Conservation (phyloP, 1,140 invertebrate genomes). For the Trissolcus basalis region DNA sequence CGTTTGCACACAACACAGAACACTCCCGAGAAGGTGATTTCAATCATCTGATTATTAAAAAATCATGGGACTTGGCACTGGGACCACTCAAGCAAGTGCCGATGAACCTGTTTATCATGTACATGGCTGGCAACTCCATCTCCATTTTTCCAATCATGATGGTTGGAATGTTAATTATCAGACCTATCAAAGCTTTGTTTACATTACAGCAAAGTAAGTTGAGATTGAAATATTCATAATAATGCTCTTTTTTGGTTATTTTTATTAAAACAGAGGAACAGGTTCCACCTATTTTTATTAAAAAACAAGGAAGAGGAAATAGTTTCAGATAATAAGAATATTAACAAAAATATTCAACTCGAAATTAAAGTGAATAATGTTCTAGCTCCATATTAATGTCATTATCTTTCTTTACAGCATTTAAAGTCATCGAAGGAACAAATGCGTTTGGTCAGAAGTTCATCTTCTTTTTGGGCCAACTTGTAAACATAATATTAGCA, state of each 20-base stretch:
- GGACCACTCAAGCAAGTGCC: slow-evolving; percentile 96
- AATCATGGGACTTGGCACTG: slow-evolving; percentile 98
- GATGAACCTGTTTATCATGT: slow-evolving; percentile 99
- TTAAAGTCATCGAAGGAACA: slow-evolving; percentile 96
- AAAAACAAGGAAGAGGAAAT: too few relatives aligned
- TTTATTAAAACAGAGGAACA: too few relatives aligned
- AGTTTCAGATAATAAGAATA: too few relatives aligned
- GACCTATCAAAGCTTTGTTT: slow-evolving; percentile 96
- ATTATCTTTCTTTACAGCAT: slow-evolving; percentile 81
- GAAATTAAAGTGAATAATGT: too few relatives aligned
- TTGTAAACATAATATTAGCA: slow-evolving; percentile 93
- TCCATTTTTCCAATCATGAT: slow-evolving; percentile 99
- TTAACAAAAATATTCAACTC: too few relatives aligned
- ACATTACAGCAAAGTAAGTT: slow-evolving; percentile 86
- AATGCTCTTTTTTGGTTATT: too few relatives aligned
- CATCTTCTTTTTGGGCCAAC: slow-evolving; percentile 95
- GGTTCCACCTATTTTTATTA: too few relatives aligned
- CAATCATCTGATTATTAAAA: slow-evolving; percentile 91
- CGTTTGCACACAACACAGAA: slow-evolving; percentile 83
- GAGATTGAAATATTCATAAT: not conserved
- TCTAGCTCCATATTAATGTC: too few relatives aligned
- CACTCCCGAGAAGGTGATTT: slow-evolving; percentile 86
- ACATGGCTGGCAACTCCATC: slow-evolving; percentile 99
- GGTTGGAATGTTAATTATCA: slow-evolving; percentile 98
- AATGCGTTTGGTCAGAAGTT: slow-evolving; percentile 94